Conservation (phyloP, 1,140 invertebrate species). For the Drosophila nigrodunni region DNA sequence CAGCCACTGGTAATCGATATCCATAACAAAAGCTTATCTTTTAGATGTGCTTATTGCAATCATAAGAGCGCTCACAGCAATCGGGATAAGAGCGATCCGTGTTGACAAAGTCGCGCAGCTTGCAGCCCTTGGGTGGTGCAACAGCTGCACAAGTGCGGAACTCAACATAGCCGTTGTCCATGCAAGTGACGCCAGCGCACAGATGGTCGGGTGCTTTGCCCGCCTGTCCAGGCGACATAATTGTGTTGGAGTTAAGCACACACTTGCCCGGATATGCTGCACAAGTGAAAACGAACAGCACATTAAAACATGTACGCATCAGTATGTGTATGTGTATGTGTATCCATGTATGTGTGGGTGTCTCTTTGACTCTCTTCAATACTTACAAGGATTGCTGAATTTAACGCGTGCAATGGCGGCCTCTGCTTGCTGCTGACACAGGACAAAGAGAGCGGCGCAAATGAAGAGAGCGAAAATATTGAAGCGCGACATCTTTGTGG, state of each 20-base stretch:
- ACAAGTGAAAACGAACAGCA: neutral
- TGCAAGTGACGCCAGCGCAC: slow-evolving; percentile 66
- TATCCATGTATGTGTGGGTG: neutral
- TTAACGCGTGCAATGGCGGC: slow-evolving; percentile 57
- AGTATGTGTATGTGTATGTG: neutral
- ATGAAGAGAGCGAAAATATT: slow-evolving; percentile 31
- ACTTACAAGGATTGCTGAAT: slow-evolving; percentile 70
- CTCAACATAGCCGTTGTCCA: slow-evolving; percentile 53
- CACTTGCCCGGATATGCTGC: slow-evolving; percentile 76
- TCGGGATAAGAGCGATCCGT: slow-evolving; percentile 66
- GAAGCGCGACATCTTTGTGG: slow-evolving; percentile 48
- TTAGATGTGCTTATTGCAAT: slow-evolving; percentile 69
- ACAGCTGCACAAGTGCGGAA: slow-evolving; percentile 64
- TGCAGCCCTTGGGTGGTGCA: slow-evolving; percentile 76
- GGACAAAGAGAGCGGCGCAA: slow-evolving; percentile 30
- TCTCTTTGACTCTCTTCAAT: neutral
- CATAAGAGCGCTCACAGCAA: slow-evolving; percentile 74
- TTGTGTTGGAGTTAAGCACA: slow-evolving; percentile 46
- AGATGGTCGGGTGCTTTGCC: slow-evolving; percentile 72
- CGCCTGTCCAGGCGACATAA: slow-evolving; percentile 65
- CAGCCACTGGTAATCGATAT: neutral
- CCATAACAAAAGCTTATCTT: slow-evolving; percentile 15
- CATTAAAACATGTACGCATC: neutral
- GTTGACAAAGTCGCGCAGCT: slow-evolving; percentile 77
- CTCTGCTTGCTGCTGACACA: slow-evolving; percentile 28